These are phyloP conservation scores for Botrylloides violaceus DNA, from an alignment of 23 tunicate genomes.

Conservation along the genomic window DNA sequence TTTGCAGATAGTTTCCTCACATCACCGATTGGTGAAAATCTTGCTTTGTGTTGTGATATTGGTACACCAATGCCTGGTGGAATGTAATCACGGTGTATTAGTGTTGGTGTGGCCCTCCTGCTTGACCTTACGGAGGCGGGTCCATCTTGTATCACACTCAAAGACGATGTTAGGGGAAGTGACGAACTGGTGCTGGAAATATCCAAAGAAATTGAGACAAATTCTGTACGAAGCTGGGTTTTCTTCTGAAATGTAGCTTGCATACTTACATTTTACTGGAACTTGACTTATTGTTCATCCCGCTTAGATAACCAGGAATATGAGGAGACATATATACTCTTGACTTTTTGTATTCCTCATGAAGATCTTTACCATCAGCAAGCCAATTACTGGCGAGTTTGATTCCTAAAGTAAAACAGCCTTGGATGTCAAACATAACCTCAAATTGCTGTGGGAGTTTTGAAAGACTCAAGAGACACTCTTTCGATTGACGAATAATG, in stretches of 20 bases:
- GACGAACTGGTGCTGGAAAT: conserved; percentile 11
- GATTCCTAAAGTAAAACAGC: conserved; percentile 20
- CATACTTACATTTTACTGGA: not conserved
- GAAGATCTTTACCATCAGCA: conserved; percentile 65
- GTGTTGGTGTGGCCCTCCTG: conserved; percentile 2
- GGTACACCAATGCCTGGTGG: conserved; percentile 22
- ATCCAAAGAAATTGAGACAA: not conserved
- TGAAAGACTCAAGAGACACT: too few relatives aligned
- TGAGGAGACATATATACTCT: conserved; percentile 35
- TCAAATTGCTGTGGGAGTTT: too few relatives aligned
- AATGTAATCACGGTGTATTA: not conserved
- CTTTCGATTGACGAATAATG: too few relatives aligned
- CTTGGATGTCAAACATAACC: too few relatives aligned
- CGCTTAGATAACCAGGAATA: conserved; percentile 67
- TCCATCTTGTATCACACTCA: not conserved
- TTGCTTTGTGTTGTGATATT: not conserved
- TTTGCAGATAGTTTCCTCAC: conserved; percentile 3
- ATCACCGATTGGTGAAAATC: conserved; percentile 12
- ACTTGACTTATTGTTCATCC: not conserved
- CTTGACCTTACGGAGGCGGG: conserved; percentile 1
- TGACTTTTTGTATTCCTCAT: conserved; percentile 32
- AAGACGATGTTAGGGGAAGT: conserved; percentile 13
- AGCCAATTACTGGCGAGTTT: conserved; percentile 51
- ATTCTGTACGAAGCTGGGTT: not conserved
- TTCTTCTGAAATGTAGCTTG: not conserved